Percentiles rank a stretch among this genome's conserved stretches.
phyloP scores from a whole-genome alignment of 2,113 vertebrate species.

The Aegotheles bennettii region DNA sequence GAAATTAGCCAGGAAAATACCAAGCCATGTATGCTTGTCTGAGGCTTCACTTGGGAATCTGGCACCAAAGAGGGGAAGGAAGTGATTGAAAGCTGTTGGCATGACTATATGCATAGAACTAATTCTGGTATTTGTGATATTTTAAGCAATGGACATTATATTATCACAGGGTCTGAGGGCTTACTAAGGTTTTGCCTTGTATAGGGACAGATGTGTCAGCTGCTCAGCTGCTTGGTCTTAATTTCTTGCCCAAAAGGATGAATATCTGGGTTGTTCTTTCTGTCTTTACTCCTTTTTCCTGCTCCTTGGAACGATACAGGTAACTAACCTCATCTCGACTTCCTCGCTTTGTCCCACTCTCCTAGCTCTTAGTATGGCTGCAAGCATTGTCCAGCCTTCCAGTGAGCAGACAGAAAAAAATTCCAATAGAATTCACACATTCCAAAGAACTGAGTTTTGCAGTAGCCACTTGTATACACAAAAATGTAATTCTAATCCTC shows the following conservation, averaged over 20 bases:
- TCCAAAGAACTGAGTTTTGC: background rate
- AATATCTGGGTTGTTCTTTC: background rate
- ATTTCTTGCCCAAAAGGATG: background rate
- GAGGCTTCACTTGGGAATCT: background rate
- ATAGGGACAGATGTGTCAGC: background rate
- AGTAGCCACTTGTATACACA: conserved; percentile 8
- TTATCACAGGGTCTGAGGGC: background rate
- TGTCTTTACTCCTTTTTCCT: background rate
- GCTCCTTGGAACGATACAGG: background rate
- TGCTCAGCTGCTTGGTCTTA: background rate
- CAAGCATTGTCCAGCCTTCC: background rate
- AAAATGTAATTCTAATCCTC: conserved; percentile 50
- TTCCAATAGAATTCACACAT: background rate
- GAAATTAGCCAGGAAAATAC: background rate
- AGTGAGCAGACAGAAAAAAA: background rate
- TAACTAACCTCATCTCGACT: background rate
- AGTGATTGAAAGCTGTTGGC: background rate
- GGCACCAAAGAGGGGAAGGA: background rate
- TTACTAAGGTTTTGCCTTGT: background rate
- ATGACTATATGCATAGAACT: background rate
- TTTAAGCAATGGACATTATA: background rate
- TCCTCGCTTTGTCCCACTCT: background rate
- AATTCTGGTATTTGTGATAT: background rate
- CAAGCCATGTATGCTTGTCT: background rate
- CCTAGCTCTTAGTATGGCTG: background rate